phyloP scores from a whole-genome alignment of 2,113 vertebrate genomes.

The Siphamia tubifer region DNA sequence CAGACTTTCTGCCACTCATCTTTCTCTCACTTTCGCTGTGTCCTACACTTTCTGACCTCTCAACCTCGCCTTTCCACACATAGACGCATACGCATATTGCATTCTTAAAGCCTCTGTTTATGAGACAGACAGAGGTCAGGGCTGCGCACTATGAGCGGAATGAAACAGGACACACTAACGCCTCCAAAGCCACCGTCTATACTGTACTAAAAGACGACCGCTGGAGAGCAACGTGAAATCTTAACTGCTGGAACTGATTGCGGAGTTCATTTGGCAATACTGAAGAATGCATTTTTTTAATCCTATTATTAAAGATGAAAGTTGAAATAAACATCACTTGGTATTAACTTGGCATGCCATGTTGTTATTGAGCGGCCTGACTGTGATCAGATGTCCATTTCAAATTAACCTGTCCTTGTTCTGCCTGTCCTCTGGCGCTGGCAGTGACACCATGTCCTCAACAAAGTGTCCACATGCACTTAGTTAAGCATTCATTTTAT shows the following conservation, averaged over 20 bases:
- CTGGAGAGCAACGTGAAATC: neutral
- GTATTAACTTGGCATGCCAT: slow-evolving; percentile 34
- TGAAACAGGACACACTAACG: neutral
- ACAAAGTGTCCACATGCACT: neutral
- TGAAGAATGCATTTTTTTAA: slow-evolving; percentile 33
- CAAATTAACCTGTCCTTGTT: slow-evolving; percentile 50
- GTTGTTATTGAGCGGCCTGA: slow-evolving; percentile 10
- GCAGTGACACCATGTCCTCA: neutral
- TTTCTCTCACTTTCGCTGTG: slow-evolving; percentile 18
- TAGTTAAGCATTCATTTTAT: too few species aligned
- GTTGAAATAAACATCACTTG: slow-evolving; percentile 39
- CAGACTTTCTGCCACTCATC: slow-evolving; percentile 8
- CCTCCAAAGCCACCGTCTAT: neutral
- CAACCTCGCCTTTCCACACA: neutral
- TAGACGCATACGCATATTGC: neutral
- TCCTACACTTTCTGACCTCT: slow-evolving; percentile 3
- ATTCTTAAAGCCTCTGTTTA: slow-evolving; percentile 29
- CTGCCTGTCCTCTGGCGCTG: slow-evolving; percentile 6
- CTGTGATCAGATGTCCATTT: slow-evolving; percentile 41
- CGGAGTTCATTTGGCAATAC: neutral
- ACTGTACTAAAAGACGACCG: neutral
- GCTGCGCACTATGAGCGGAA: neutral
- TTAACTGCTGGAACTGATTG: neutral
- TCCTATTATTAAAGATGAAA: slow-evolving; percentile 25
- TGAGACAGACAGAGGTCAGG: slow-evolving; percentile 30